phyloP scores from a whole-genome alignment of 2,113 vertebrate genomes.

The Benitochromis conjunctus region DNA sequence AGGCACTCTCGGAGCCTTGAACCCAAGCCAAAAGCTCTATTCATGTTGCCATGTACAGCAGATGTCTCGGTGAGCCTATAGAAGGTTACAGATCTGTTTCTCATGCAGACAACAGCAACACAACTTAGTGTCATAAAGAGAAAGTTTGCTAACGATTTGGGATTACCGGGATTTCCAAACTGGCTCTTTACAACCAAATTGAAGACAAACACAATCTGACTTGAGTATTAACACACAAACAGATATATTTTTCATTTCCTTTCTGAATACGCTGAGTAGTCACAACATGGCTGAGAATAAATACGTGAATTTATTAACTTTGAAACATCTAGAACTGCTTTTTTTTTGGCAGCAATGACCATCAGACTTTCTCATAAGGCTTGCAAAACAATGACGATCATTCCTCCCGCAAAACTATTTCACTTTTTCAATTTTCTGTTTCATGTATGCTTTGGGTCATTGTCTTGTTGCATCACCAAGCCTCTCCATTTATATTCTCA shows the following conservation, averaged over 20 bases:
- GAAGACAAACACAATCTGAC: background rate
- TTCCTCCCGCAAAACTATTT: background rate
- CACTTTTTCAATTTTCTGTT: background rate
- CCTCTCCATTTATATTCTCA: background rate
- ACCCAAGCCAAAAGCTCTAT: conserved; percentile 61
- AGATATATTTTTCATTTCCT: background rate
- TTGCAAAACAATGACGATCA: background rate
- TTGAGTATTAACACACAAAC: rapidly evolving
- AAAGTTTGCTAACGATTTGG: background rate
- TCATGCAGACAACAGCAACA: conserved; percentile 7
- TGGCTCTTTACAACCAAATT: background rate
- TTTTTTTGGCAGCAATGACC: too few species aligned
- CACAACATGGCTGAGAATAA: background rate
- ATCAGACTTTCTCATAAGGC: background rate
- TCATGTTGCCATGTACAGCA: conserved; percentile 61
- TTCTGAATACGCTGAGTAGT: background rate
- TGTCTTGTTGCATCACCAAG: background rate
- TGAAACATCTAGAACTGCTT: too few species aligned
- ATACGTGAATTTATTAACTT: too few species aligned
- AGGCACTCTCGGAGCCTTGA: conserved; percentile 56
- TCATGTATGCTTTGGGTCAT: background rate
- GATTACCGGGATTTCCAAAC: background rate
- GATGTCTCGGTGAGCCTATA: conserved; percentile 63
- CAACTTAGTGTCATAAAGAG: background rate
- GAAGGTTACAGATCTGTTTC: conserved; percentile 44